Conservation (phyloP, 2,113 vertebrate species). For the Myotis yumanensis region DNA sequence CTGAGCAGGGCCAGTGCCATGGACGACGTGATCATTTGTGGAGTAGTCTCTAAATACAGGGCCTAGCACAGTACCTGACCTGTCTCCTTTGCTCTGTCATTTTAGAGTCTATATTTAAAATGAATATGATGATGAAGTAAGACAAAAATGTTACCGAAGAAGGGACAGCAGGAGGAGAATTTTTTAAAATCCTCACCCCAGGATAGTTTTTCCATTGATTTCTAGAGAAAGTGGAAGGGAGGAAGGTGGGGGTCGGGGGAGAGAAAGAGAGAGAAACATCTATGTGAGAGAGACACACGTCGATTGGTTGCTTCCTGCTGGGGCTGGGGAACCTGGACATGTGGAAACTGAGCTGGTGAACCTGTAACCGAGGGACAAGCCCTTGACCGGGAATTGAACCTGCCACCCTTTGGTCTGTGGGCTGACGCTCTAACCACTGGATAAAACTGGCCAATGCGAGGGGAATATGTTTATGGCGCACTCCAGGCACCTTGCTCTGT, state of each 20-base stretch:
- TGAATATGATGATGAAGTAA: neutral
- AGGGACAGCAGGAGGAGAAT: neutral
- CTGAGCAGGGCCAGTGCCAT: neutral
- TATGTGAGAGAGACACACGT: too few species aligned
- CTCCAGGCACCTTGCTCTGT: neutral
- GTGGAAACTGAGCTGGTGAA: too few species aligned
- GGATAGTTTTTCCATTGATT: too few species aligned
- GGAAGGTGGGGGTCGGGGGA: rapidly evolving
- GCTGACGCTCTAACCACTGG: too few species aligned
- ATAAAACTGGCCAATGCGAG: neutral
- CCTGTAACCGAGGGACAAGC: neutral
- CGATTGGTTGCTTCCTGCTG: too few species aligned
- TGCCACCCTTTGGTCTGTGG: too few species aligned
- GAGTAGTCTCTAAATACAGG: neutral
- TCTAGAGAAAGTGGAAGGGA: too few species aligned
- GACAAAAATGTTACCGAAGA: neutral
- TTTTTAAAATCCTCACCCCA: neutral
- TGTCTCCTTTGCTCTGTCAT: neutral
- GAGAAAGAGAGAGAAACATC: too few species aligned
- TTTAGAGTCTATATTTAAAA: neutral
- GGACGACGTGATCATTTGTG: neutral
- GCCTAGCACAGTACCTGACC: neutral
- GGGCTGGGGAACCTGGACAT: too few species aligned
- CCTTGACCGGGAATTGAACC: too few species aligned
- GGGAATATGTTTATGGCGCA: neutral